Evolutionary conservation across 2,113 vertebrate genomes (phyloP).

Genomic region (Macquaria australasica): DNA sequence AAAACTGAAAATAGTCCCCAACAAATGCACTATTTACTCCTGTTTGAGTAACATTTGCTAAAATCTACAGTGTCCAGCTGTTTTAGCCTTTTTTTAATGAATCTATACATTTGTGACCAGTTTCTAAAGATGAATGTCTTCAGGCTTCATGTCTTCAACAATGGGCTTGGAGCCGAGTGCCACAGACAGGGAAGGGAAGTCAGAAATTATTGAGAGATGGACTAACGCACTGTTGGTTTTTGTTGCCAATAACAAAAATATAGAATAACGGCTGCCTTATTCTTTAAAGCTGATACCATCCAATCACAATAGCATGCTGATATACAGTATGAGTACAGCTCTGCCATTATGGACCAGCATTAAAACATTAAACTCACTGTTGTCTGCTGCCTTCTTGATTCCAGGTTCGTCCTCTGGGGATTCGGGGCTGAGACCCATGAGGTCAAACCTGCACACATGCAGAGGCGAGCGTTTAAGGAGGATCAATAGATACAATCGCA

Average conservation of each 20-base stretch:
- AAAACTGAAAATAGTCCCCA: too few relatives aligned
- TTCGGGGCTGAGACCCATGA: constrained; percentile 94
- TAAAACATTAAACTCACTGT: constrained; percentile 82
- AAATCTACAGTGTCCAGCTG: neutral
- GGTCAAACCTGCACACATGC: constrained; percentile 90
- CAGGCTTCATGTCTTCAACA: neutral
- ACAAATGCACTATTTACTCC: too few relatives aligned
- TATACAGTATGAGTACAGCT: neutral
- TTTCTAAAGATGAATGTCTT: neutral
- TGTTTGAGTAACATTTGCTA: too few relatives aligned
- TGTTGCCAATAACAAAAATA: neutral
- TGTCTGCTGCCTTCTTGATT: constrained; percentile 97
- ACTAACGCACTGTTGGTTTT: neutral
- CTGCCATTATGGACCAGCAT: neutral
- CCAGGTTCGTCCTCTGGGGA: constrained; percentile 94
- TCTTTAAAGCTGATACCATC: neutral
- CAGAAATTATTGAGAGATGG: neutral
- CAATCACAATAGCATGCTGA: too few relatives aligned
- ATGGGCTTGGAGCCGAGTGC: neutral
- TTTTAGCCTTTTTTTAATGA: neutral
- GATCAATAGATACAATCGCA: constrained; percentile 51
- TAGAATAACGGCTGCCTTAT: neutral
- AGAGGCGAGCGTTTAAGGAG: constrained; percentile 30
- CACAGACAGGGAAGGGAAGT: neutral
- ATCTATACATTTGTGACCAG: neutral